A percentile compares a stretch with the other conserved stretches of the same genome.
phyloP scores from a whole-genome alignment of 2,113 vertebrate species.

The Phodopus roborovskii region DNA sequence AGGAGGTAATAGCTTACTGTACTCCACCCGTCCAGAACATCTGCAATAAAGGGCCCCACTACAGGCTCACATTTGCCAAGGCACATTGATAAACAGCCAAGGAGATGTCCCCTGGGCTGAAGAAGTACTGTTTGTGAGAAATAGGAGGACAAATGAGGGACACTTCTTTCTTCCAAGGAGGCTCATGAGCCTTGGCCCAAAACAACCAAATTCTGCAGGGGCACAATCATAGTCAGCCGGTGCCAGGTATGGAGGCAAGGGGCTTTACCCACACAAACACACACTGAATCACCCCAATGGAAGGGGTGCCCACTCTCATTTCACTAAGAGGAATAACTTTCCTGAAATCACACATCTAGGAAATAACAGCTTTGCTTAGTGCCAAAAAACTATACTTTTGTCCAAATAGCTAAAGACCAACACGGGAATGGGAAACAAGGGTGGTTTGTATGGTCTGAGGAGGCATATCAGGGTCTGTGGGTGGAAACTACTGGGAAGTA shows the following conservation, averaged over 20 bases:
- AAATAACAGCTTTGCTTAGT: conserved; percentile 37
- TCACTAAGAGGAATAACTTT: neutral
- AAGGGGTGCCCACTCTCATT: neutral
- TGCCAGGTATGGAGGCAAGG: neutral
- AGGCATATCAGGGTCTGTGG: conserved; percentile 59
- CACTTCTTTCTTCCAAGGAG: neutral
- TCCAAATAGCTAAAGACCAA: conserved; percentile 56
- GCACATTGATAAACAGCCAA: conserved; percentile 57
- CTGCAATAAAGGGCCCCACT: conserved; percentile 22
- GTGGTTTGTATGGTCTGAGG: conserved; percentile 14
- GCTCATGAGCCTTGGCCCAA: conserved; percentile 36
- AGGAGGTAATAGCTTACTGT: conserved; percentile 62
- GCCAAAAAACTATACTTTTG: conserved; percentile 53
- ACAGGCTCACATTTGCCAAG: conserved; percentile 50
- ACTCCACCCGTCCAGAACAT: conserved; percentile 36
- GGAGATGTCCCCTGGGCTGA: conserved; percentile 4
- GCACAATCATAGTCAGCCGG: neutral
- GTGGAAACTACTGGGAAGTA: conserved; percentile 58
- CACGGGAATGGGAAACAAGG: conserved; percentile 11
- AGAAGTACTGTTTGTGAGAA: conserved; percentile 30
- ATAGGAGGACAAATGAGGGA: neutral
- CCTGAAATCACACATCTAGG: conserved; percentile 1
- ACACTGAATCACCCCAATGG: neutral
- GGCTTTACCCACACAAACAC: neutral
- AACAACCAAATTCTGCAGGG: neutral